Base-by-base conservation (phyloP, 2,797 vertebrate genomes). In the Ibycter americanus region DNA sequence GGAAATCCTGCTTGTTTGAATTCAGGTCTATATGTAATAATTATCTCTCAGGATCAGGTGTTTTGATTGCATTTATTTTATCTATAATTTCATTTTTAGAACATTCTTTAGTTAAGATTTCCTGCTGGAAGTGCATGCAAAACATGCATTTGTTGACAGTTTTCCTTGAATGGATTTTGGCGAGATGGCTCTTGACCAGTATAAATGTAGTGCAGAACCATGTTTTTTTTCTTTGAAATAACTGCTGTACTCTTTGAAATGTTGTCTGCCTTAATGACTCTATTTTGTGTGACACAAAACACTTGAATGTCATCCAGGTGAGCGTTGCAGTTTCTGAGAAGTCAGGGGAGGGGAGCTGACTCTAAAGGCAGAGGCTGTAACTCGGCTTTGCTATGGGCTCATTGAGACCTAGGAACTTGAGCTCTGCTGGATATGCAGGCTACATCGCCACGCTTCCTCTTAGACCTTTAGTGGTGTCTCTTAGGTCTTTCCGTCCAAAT, bases 381-480 rank as follows among this genome's bases (percentile, higher is more conserved):
- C 46, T 49, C 2, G 3, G 11, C 38, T 38, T 61, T 15, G 40
- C 44, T n/a, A 0, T 36, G 11, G 38, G 4, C 8, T 40, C 7
- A 0, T 2, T 4, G 18, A 14, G 40, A 27, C 23, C 14, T 2
- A 3, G 11, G 47, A 34, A 40, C 27, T 25, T 5, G 19, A 31
- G 32, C 15, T 9, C 2, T 6, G 18, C 59, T 19, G 42, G 34
- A 1, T 21, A 1, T 0, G 3, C 4, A 2, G 34, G 14, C 52
- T 49, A 2, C 15, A 4, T 47, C 2, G 1, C 36, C 34, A 3
- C 5, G 0, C 38, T 51, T 63, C 18, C 14, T 34, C 44, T 34
- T 19, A 34, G 21, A 40, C 32, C 36, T 65, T 51, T 23, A 15
- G 6, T 6, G 16, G 14, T 15, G 11, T 22, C 51, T 59, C 19